These are phyloP conservation scores for Heliconius nattereri DNA, from an alignment of 1,140 invertebrate genomes.

Conservation along the genomic window DNA sequence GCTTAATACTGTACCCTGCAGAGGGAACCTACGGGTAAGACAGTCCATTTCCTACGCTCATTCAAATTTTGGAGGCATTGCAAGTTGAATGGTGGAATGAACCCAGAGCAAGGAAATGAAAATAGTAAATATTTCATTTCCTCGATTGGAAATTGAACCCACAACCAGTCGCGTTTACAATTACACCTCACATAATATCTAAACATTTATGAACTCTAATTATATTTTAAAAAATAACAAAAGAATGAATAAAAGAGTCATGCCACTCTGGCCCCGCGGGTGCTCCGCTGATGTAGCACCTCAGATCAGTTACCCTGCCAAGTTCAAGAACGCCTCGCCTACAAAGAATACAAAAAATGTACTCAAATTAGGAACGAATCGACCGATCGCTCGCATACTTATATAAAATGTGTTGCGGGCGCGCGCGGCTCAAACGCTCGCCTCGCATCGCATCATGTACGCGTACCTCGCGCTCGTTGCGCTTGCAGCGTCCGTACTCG, in stretches of 20 bases:
- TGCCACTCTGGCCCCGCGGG: slow-evolving; percentile 32
- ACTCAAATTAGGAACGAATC: slow-evolving; percentile 75
- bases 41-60: no score
- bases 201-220: not conserved
- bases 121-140: no score
- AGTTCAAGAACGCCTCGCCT: slow-evolving; percentile 65
- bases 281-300: slow-evolving; percentile 36
- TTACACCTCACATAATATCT: no score
- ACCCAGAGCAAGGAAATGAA: no score
- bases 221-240: not conserved
- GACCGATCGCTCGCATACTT: slow-evolving; percentile 74
- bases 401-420: slow-evolving; percentile 71
- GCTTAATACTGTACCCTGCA: not conserved
- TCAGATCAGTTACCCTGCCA: slow-evolving; percentile 56
- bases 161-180: no score
- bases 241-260: not conserved
- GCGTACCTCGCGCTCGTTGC: slow-evolving; percentile 69
- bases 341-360: slow-evolving; percentile 63
- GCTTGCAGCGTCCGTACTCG: slow-evolving; percentile 55
- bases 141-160: no score
- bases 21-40: no score
- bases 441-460: slow-evolving; percentile 72
- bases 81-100: no score
- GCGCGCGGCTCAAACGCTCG: slow-evolving; percentile 73
- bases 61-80: no score